Conservation (phyloP, 92 coral and sea anemone species). For the Porites evermanni region DNA sequence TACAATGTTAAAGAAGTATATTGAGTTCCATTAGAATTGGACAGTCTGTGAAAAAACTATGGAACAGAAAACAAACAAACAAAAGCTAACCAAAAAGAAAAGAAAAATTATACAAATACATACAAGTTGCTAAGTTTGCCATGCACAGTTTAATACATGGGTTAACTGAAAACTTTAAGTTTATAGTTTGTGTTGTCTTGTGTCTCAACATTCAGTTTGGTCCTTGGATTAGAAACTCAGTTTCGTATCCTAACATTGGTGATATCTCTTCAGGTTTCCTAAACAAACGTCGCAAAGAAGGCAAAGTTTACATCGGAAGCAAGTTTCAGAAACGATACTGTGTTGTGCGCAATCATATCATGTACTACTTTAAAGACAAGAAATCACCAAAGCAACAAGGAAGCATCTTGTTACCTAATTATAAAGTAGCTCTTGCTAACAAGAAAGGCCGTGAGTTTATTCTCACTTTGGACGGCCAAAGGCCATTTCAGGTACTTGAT, state of each 20-base stretch:
- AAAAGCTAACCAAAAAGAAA: too few species aligned
- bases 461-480: slow-evolving; percentile 58
- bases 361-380: slow-evolving; percentile 80
- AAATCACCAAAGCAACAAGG: slow-evolving; percentile 82
- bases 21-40: too few species aligned
- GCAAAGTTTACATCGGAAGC: slow-evolving; percentile 68
- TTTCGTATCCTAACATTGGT: background rate
- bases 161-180: too few species aligned
- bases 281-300: slow-evolving; percentile 79
- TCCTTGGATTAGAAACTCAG: background rate
- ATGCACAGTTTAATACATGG: too few species aligned
- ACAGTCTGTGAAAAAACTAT: too few species aligned
- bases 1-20: too few species aligned
- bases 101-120: too few species aligned
- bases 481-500: slow-evolving; percentile 72
- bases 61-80: too few species aligned
- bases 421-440: slow-evolving; percentile 35
- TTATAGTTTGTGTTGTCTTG: too few species aligned
- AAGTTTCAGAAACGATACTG: slow-evolving; percentile 91
- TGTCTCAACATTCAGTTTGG: background rate
- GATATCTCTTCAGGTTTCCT: slow-evolving; percentile 62
- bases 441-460: slow-evolving; percentile 67
- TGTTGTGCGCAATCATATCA: slow-evolving; percentile 72
- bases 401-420: slow-evolving; percentile 81
- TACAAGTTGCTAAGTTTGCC: too few species aligned